Conservation (phyloP, 2,888 invertebrate genomes). For the Drosophila neotestacea region DNA sequence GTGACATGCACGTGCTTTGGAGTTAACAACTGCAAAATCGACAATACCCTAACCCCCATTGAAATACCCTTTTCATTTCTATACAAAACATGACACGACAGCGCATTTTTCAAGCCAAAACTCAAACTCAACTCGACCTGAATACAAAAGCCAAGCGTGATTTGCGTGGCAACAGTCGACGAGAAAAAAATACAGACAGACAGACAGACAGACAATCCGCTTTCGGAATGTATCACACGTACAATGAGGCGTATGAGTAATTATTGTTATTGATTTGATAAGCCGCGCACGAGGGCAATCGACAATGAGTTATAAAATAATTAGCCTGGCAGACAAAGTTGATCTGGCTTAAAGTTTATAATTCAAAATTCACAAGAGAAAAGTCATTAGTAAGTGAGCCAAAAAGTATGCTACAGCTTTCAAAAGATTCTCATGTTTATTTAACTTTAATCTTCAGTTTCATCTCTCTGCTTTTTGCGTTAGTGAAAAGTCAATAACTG, state of each 20-base stretch:
- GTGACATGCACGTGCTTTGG: slow-evolving; percentile 39
- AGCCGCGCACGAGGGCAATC: background rate
- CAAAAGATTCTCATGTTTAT: background rate
- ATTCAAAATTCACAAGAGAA: background rate
- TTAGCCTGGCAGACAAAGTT: slow-evolving; percentile 3
- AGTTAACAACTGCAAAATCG: slow-evolving; percentile 33
- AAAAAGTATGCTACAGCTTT: slow-evolving; percentile 5
- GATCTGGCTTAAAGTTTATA: background rate
- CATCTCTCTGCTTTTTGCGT: background rate
- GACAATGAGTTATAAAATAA: slow-evolving; percentile 1
- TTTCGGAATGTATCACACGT: background rate
- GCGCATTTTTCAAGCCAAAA: slow-evolving; percentile 35
- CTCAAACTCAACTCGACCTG: slow-evolving; percentile 12
- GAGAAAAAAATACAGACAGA: slow-evolving; percentile 4
- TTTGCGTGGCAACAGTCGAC: slow-evolving; percentile 15
- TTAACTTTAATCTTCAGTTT: slow-evolving; percentile 3
- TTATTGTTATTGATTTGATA: slow-evolving; percentile 27
- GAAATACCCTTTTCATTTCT: background rate
- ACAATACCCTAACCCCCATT: slow-evolving; percentile 2
- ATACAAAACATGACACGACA: slow-evolving; percentile 37
- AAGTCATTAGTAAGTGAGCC: too few relatives aligned
- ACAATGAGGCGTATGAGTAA: slow-evolving; percentile 36
- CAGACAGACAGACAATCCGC: background rate
- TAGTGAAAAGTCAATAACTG: slow-evolving; percentile 33
- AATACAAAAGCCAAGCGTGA: slow-evolving; percentile 36